Percentiles rank a stretch among this genome's conserved stretches.
These are phyloP conservation scores for Herminia tarsipennalis DNA, from an alignment of 2,888 invertebrate genomes.

Conservation along the genomic window DNA sequence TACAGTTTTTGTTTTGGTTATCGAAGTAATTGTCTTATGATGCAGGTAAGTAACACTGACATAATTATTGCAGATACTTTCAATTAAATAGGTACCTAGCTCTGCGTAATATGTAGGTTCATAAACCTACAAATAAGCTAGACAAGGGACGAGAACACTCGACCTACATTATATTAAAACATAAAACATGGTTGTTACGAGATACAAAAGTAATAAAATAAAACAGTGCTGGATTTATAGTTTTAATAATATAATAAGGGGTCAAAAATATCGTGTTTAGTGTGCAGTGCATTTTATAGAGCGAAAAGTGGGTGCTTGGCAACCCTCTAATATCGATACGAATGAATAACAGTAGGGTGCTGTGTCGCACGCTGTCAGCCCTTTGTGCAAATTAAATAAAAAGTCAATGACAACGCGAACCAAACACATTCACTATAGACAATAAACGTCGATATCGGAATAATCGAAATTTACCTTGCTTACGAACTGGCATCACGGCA, in stretches of 20 bases:
- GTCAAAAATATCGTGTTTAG: conserved; percentile 13
- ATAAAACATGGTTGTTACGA: conserved; percentile 27
- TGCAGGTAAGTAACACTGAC: too few species aligned
- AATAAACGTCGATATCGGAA: conserved; percentile 38
- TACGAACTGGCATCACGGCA: conserved; percentile 90
- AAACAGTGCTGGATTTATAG: conserved; percentile 16
- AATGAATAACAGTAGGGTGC: conserved; percentile 61
- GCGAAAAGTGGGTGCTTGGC: conserved; percentile 44
- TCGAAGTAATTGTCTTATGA: too few species aligned
- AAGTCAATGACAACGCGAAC: conserved; percentile 38
- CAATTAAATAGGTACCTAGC: too few species aligned
- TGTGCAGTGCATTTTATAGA: conserved; percentile 17
- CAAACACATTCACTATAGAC: conserved; percentile 26
- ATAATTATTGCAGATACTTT: too few species aligned
- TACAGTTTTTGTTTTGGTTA: too few species aligned
- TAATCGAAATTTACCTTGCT: conserved; percentile 87
- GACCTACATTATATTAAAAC: conserved; percentile 37
- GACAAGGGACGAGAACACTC: conserved; percentile 7
- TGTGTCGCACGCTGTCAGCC: conserved; percentile 49
- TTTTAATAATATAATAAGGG: conserved; percentile 29
- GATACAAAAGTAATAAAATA: conserved; percentile 19
- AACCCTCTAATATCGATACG: conserved; percentile 62
- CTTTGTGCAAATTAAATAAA: conserved; percentile 49
- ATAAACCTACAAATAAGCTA: neutral
- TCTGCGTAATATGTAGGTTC: neutral